phyloP scores from a whole-genome alignment of 2,888 invertebrate species.

The Eupithecia insigniata region DNA sequence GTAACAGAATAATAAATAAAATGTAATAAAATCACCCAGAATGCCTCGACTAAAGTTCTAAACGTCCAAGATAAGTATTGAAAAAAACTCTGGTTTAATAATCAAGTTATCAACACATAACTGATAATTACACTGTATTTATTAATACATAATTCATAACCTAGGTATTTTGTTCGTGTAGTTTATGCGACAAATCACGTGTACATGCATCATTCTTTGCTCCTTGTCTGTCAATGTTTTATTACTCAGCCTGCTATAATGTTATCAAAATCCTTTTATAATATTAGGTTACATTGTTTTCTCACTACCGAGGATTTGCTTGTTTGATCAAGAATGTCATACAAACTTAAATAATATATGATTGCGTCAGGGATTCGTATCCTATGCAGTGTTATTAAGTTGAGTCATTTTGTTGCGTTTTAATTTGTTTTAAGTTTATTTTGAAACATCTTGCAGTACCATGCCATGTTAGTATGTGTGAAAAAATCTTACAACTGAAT shows the following conservation, averaged over 20 bases:
- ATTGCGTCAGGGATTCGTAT: neutral
- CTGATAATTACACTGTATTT: neutral
- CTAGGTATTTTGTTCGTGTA: neutral
- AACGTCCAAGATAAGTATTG: neutral
- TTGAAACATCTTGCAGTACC: neutral
- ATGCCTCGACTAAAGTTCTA: neutral
- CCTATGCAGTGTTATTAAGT: neutral
- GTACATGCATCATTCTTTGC: slow-evolving; percentile 10
- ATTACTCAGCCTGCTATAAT: slow-evolving; percentile 21
- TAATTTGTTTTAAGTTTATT: neutral
- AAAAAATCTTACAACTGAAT: too few relatives aligned
- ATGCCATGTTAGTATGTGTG: too few relatives aligned
- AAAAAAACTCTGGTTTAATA: neutral
- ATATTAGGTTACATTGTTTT: slow-evolving; percentile 32
- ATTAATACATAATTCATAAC: slow-evolving; percentile 6
- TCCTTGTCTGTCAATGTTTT: slow-evolving; percentile 21
- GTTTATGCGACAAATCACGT: neutral
- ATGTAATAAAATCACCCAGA: too few relatives aligned
- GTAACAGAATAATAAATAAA: too few relatives aligned
- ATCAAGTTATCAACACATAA: neutral
- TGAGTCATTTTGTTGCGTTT: slow-evolving; percentile 18
- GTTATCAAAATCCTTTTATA: slow-evolving; percentile 37
- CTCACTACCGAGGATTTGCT: slow-evolving; percentile 29
- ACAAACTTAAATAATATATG: slow-evolving; percentile 16
- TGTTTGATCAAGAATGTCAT: slow-evolving; percentile 19